Base-by-base conservation (phyloP, 2,888 invertebrate species). In the Leucophora obtusa region DNA sequence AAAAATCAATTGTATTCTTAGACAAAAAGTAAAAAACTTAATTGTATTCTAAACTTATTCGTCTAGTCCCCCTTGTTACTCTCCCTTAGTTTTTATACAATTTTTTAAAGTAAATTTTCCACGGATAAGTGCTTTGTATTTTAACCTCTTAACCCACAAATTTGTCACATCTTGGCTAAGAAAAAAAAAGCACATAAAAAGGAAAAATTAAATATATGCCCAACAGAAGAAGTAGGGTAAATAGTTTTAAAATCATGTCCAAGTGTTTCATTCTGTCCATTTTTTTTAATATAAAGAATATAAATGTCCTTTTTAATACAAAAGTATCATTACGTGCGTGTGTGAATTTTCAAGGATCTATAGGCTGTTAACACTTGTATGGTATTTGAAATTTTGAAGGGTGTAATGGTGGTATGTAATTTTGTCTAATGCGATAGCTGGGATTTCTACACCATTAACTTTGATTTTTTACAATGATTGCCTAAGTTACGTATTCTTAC, bases 401-500 rank as follows among this genome's bases (percentile, higher is more conserved):
- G 50, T 2, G 33, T 51, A 14, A 21, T 21, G 3, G 7, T 43
- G 24, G 43, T 33, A 54, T 62, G 35, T 15, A 59, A 15, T 14
- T 53, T 15, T 53, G 38, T 62, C 62, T 74, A 63, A 54, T 58
- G 63, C 35, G 54, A 43, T 70, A 68, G 76, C 69, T 81, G 17
- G 60, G 58, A 65, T 83, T 83, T 83, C 76, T 79, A 65, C 71
- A 51, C 79, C 82, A 82, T 82, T 83, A 82, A 81, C 71, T 83
- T 79, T 74, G 38, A 71, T 65, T 79, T 82, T 73, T 71, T 66
- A 4, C 63, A 75, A 62, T 70, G 56, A 68, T 38, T 73, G 76
- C 56, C 54, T 58, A 58, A n/a, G 1, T 68, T 62, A 47, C 7
- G 28, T 7, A 28, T 7, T 6, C 28, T 28, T 7, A 28, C 28